Conservation (phyloP, 2,797 vertebrate species). For the Kryptopterus vitreolus region DNA sequence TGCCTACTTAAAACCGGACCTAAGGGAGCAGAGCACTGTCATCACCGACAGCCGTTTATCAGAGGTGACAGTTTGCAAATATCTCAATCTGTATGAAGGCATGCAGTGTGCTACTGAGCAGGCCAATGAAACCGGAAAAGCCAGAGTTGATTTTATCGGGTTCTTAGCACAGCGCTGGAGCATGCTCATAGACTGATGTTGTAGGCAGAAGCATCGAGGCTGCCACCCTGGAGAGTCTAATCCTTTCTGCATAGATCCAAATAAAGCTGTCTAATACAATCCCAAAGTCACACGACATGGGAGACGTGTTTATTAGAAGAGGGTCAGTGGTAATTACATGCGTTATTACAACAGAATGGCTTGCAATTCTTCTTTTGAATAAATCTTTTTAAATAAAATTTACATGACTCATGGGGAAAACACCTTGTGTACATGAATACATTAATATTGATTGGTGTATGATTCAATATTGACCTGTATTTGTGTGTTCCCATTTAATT, state of each 20-base stretch:
- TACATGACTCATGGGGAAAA: slow-evolving; percentile 1
- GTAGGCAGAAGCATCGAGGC: slow-evolving; percentile 64
- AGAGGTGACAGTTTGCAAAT: slow-evolving; percentile 99
- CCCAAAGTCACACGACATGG: not conserved
- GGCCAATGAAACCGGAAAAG: slow-evolving; percentile 88
- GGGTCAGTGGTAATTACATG: not conserved
- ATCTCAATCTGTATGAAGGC: slow-evolving; percentile 95
- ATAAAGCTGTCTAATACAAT: slow-evolving; percentile 63
- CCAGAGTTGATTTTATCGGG: slow-evolving; percentile 92
- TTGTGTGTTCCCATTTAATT: not conserved
- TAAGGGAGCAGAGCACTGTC: slow-evolving; percentile 70
- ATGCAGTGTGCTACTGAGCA: slow-evolving; percentile 85
- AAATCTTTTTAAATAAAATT: no score
- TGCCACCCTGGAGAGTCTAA: slow-evolving; percentile 57
- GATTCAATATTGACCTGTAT: not conserved
- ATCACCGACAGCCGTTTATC: slow-evolving; percentile 91
- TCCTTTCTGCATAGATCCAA: slow-evolving; percentile 72
- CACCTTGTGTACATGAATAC: not conserved
- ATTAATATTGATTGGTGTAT: not conserved
- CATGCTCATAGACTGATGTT: slow-evolving; percentile 82
- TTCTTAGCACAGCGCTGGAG: slow-evolving; percentile 82
- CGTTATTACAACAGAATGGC: not conserved
- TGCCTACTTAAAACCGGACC: slow-evolving; percentile 65
- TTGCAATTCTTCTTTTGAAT: not conserved
- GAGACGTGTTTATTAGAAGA: not conserved